Percentiles rank a stretch among this genome's conserved stretches.
Conservation (phyloP, 2,888 invertebrate genomes). For the Ornithoptera priamus region DNA sequence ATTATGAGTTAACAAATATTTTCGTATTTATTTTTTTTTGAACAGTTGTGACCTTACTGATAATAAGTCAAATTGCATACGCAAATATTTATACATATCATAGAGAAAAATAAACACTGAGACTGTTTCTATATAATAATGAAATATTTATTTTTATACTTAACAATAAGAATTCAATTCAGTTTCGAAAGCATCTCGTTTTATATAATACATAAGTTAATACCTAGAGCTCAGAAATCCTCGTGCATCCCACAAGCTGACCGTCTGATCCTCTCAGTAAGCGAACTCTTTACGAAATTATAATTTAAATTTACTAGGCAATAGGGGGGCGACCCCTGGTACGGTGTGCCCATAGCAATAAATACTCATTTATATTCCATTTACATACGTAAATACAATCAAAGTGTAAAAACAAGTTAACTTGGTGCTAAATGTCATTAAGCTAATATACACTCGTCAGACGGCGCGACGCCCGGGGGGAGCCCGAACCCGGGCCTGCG, state of each 20-base stretch:
- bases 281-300: slow-evolving; percentile 67
- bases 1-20: slow-evolving; percentile 81
- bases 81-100: slow-evolving; percentile 70
- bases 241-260: slow-evolving; percentile 65
- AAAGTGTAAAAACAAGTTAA: slow-evolving; percentile 51
- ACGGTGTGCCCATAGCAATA: slow-evolving; percentile 52
- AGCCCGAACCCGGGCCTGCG: not conserved
- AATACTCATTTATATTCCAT: slow-evolving; percentile 49
- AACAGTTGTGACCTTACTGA: slow-evolving; percentile 79
- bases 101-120: slow-evolving; percentile 74
- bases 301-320: slow-evolving; percentile 55
- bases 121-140: slow-evolving; percentile 77
- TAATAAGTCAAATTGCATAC: slow-evolving; percentile 76
- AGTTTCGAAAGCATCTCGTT: slow-evolving; percentile 77
- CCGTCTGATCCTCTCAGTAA: slow-evolving; percentile 70
- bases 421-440: slow-evolving; percentile 51
- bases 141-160: slow-evolving; percentile 74
- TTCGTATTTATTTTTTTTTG: slow-evolving; percentile 66
- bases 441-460: slow-evolving; percentile 35
- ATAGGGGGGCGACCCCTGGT: slow-evolving; percentile 34
- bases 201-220: slow-evolving; percentile 74
- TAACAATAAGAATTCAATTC: slow-evolving; percentile 78
- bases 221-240: slow-evolving; percentile 70
- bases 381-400: slow-evolving; percentile 50
- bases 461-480: slow-evolving; percentile 22